Evolutionary conservation across 2,113 vertebrate species (phyloP), one percentile per base, ranked within the genome.

Genomic region (Eurypyga helias): DNA sequence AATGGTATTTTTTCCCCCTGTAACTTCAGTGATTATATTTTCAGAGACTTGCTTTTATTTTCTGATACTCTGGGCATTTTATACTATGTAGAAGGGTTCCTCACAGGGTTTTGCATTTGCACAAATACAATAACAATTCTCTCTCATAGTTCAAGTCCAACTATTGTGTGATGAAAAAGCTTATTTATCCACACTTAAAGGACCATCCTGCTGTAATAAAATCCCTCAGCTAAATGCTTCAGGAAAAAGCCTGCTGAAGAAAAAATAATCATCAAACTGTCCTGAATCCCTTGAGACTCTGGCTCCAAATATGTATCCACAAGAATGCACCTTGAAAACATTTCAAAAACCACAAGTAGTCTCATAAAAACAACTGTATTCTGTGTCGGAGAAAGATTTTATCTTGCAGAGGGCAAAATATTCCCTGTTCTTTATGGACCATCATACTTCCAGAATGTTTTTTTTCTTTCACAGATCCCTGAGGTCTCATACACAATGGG

Each of bases 141-240:
- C 52, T 52, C 49, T 89, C 58, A 58, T 18, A 64, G 60, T 71
- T 87, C 48, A 87, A 84, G 62, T 54, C 52, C 45, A 41, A 76
- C 4, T 41, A 61, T 76, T 89, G 89, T 89, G 65, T 34, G 57
- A 71, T 72, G 31, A 52, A 87, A 94, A 95, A 92, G 34, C 77
- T 85, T 91, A 89, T 89, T 94, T 91, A 84, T 89, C 84, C 90
- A 78, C 38, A 65, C 48, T 95, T 41, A 93, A 93, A 96, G 57
- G 90, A 52, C 60, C 51, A 75, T 72, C 76, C 83, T 89, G 77
- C 83, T 95, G 89, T 67, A 95, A 61, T 9, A 92, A 96, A 91
- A 89, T 84, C 65, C 73, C 45, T 65, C 41, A 21, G 45, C 58
- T 95, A 95, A 96, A 92, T 46, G 61, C 61, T 81, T 89, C 83